Percentiles rank a stretch among this genome's conserved stretches.
phyloP scores from a whole-genome alignment of 2,113 vertebrate genomes.

The Pardalotus punctatus region DNA sequence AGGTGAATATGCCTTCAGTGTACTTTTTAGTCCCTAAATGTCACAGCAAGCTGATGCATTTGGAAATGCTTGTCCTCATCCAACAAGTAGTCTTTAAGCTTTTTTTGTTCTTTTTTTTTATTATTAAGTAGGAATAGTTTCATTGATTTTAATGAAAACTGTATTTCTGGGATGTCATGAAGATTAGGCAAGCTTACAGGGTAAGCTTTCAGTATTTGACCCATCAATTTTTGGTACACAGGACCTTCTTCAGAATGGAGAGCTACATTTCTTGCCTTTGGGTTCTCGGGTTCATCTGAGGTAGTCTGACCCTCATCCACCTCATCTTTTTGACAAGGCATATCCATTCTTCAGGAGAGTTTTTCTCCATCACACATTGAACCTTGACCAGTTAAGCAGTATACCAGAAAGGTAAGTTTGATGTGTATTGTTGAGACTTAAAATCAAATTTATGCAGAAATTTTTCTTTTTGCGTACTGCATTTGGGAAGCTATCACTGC shows the following conservation, averaged over 20 bases:
- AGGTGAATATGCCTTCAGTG: background rate
- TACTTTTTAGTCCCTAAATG: background rate
- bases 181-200: background rate
- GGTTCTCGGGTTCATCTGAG: conserved; percentile 8
- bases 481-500: background rate
- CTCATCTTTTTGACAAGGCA: background rate
- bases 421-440: background rate
- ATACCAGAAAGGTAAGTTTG: conserved; percentile 14
- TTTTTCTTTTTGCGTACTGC: background rate
- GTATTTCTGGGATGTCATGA: background rate
- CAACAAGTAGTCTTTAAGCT: background rate
- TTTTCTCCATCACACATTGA: accelerated
- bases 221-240: background rate
- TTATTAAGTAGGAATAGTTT: background rate
- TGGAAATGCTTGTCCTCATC: background rate
- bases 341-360: background rate
- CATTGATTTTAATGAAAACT: background rate
- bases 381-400: background rate
- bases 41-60: background rate
- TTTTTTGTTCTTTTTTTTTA: background rate
- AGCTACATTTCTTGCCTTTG: background rate
- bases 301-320: background rate
- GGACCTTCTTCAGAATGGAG: conserved; percentile 8
- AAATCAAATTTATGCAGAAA: background rate
- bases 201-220: background rate